Percentiles rank a stretch among this genome's conserved stretches.
These are phyloP conservation scores for Choloepus didactylus DNA, from an alignment of 2,797 vertebrate species.

Conservation along the genomic window DNA sequence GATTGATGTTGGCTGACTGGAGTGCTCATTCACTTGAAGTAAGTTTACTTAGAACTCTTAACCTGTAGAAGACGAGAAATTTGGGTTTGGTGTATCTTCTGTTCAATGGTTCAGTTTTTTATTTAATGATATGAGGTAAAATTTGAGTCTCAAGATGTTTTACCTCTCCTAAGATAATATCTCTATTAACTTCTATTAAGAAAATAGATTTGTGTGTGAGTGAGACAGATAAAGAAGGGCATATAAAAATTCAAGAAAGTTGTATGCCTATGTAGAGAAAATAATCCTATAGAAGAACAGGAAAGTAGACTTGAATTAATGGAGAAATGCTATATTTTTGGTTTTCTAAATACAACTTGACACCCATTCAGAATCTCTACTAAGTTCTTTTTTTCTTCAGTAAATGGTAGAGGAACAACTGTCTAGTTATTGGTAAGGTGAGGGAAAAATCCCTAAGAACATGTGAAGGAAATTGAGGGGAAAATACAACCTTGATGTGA, in stretches of 20 bases:
- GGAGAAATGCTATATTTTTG: neutral
- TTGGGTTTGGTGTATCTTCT: neutral
- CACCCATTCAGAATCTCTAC: neutral
- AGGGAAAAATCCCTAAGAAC: neutral
- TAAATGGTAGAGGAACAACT: neutral
- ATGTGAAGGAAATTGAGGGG: neutral
- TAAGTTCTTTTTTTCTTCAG: neutral
- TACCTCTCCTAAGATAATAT: neutral
- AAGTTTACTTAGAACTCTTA: conserved; percentile 74
- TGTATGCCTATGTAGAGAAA: neutral
- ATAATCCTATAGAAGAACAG: neutral
- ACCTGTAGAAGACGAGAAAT: neutral
- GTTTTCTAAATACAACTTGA: conserved; percentile 21
- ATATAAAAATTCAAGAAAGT: neutral
- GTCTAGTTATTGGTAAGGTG: neutral
- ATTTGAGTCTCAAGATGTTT: neutral
- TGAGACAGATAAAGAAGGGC: neutral
- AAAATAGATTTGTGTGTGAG: neutral
- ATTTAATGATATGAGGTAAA: neutral
- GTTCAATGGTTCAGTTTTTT: neutral
- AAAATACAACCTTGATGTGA: neutral
- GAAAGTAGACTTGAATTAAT: conserved; percentile 6
- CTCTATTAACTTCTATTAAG: neutral
- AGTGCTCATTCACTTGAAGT: conserved; percentile 85
- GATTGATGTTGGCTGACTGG: conserved; percentile 86